Conservation (phyloP, 30 jellyfish, hydroid and myxozoan genomes). For the Hydra vulgaris region DNA sequence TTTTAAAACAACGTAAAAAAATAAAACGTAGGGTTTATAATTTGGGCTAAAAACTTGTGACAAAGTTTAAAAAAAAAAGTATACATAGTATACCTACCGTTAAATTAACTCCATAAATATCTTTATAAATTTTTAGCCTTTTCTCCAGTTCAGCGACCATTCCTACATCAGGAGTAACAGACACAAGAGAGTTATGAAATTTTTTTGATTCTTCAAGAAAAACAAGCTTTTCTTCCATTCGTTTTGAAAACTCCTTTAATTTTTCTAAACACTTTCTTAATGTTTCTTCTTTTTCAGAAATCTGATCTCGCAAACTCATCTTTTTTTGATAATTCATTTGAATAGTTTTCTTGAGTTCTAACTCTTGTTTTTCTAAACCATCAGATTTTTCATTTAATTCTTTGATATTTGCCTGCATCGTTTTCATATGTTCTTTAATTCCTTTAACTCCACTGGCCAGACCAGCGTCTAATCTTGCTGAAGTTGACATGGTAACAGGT, state of each 20-base stretch:
- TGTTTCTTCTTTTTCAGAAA: constrained; percentile 19
- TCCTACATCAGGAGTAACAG: constrained; percentile 17
- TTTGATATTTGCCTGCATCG: constrained; percentile 14
- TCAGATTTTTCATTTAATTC: constrained; percentile 16
- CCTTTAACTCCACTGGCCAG: constrained; percentile 18
- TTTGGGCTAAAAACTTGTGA: too few species aligned
- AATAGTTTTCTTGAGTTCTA: constrained; percentile 11
- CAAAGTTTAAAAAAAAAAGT: too few species aligned
- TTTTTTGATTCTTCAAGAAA: constrained; percentile 26
- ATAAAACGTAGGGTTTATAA: too few species aligned
- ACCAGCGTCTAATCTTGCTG: constrained; percentile 25
- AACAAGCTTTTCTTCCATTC: constrained; percentile 9
- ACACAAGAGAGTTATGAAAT: neutral
- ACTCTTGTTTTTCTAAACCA: constrained; percentile 6
- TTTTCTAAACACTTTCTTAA: constrained; percentile 5
- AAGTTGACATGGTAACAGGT: constrained; percentile 19
- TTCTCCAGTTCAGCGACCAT: constrained; percentile 19
- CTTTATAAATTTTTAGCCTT: constrained; percentile 12
- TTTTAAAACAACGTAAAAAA: too few species aligned
- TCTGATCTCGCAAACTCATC: constrained; percentile 6
- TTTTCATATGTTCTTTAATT: constrained; percentile 14
- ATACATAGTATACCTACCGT: constrained; percentile 11
- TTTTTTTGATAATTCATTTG: constrained; percentile 4
- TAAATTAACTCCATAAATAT: constrained; percentile 8
- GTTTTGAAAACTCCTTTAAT: constrained; percentile 7